phyloP scores from a whole-genome alignment of 2,888 invertebrate species.

The Athetis lepigone region DNA sequence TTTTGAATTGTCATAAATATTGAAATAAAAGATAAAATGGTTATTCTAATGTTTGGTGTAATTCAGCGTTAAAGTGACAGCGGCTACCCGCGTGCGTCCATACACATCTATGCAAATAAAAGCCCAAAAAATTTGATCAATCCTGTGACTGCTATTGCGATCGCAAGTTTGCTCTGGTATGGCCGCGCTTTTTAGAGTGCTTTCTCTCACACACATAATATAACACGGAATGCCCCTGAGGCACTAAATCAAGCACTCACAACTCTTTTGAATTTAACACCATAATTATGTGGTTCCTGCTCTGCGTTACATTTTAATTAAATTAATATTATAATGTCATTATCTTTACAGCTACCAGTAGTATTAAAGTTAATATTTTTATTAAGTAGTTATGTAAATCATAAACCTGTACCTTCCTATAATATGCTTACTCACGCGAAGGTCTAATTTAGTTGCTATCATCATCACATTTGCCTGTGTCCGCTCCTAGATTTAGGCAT shows the following conservation, averaged over 20 bases:
- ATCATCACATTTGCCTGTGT: slow-evolving; percentile 25
- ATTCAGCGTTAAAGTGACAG: too few relatives aligned
- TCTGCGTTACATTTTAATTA: slow-evolving; percentile 32
- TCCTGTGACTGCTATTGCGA: too few relatives aligned
- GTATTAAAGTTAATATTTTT: slow-evolving; percentile 26
- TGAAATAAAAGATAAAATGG: too few relatives aligned
- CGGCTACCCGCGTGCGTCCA: too few relatives aligned
- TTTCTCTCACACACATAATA: too few relatives aligned
- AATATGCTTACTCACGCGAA: slow-evolving; percentile 46
- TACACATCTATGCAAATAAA: too few relatives aligned
- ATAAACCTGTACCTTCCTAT: slow-evolving; percentile 34
- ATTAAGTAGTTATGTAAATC: slow-evolving; percentile 53
- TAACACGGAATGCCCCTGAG: slow-evolving; percentile 37
- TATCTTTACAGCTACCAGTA: slow-evolving; percentile 24
- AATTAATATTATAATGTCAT: slow-evolving; percentile 48
- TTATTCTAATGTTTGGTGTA: too few relatives aligned
- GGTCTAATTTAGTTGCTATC: slow-evolving; percentile 39
- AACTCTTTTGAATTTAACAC: slow-evolving; percentile 31
- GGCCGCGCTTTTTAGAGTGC: slow-evolving; percentile 21
- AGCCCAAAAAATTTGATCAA: too few relatives aligned
- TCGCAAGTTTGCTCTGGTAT: too few relatives aligned
- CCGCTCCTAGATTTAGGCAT: slow-evolving; percentile 43
- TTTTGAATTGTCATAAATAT: too few relatives aligned
- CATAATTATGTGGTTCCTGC: slow-evolving; percentile 29
- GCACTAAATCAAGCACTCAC: slow-evolving; percentile 33